Conservation (phyloP, 2,888 invertebrate species). For the Euplagia quadripunctaria region DNA sequence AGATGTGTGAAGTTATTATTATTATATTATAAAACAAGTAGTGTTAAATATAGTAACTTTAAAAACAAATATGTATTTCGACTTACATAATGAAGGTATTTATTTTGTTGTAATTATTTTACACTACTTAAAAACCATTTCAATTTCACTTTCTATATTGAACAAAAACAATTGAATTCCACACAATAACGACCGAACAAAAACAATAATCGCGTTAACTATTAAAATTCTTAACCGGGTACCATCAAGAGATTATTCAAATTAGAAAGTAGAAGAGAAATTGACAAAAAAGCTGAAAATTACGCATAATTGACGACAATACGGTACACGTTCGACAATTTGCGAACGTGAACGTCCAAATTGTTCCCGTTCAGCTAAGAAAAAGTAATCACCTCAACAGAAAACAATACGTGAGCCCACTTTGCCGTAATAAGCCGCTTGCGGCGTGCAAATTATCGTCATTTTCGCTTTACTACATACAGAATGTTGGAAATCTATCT, state of each 20-base stretch:
- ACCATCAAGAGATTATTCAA: conserved; percentile 23
- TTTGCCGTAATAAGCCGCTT: conserved; percentile 69
- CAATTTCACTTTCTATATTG: conserved; percentile 6
- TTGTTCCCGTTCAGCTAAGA: conserved; percentile 30
- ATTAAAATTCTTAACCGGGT: conserved; percentile 16
- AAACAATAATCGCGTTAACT: conserved; percentile 16
- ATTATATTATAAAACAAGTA: too few species aligned
- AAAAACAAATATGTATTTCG: background rate
- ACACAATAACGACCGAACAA: background rate
- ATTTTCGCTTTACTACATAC: conserved; percentile 61
- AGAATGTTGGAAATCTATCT: conserved; percentile 18
- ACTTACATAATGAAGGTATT: background rate
- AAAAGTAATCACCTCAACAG: conserved; percentile 54
- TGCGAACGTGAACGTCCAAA: conserved; percentile 49
- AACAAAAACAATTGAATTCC: background rate
- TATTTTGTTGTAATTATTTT: background rate
- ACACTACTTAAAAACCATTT: background rate
- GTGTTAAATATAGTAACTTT: background rate
- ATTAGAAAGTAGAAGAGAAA: conserved; percentile 42
- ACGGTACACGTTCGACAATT: conserved; percentile 50
- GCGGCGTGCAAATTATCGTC: conserved; percentile 70
- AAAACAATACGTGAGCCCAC: conserved; percentile 70
- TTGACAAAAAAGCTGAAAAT: conserved; percentile 40
- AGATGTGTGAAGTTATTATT: too few species aligned
- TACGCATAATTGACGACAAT: conserved; percentile 55